Percentiles rank a stretch among this genome's conserved stretches.
Evolutionary conservation across 2,797 vertebrate species (phyloP).

Genomic region (Acanthiza pusilla): DNA sequence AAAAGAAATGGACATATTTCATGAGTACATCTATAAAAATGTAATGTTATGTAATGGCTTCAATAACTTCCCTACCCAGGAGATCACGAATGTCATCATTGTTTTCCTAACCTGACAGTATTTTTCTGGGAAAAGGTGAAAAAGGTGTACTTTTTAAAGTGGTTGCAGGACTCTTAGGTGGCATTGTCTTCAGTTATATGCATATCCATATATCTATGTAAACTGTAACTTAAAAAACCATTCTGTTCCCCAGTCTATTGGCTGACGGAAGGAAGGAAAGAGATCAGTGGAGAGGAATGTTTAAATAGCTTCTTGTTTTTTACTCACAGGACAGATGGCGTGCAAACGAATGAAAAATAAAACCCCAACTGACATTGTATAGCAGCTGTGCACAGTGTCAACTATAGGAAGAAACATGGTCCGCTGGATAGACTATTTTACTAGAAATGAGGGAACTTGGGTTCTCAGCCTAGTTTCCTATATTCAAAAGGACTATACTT

Average conservation of each 20-base stretch:
- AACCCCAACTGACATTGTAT: conserved; percentile 16
- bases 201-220: not conserved
- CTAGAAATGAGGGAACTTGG: not conserved
- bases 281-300: conserved; percentile 59
- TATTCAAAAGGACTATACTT: not conserved
- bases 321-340: conserved; percentile 46
- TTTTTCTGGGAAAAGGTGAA: not conserved
- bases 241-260: not conserved
- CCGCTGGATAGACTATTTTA: conserved; percentile 5
- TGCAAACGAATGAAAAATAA: conserved; percentile 55
- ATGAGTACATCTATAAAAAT: not conserved
- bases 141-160: not conserved
- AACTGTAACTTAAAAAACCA: not conserved
- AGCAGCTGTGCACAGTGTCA: conserved; percentile 37
- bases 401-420: not conserved
- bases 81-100: not conserved
- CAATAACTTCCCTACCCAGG: not conserved
- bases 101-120: not conserved
- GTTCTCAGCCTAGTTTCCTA: not conserved
- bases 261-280: conserved; percentile 48
- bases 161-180: not conserved
- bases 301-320: conserved; percentile 62
- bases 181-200: not conserved
- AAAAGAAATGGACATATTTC: not conserved
- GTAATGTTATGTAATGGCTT: not conserved